These are phyloP conservation scores for Camelus dromedarius DNA, from an alignment of 2,113 vertebrate genomes.

Conservation along the genomic window DNA sequence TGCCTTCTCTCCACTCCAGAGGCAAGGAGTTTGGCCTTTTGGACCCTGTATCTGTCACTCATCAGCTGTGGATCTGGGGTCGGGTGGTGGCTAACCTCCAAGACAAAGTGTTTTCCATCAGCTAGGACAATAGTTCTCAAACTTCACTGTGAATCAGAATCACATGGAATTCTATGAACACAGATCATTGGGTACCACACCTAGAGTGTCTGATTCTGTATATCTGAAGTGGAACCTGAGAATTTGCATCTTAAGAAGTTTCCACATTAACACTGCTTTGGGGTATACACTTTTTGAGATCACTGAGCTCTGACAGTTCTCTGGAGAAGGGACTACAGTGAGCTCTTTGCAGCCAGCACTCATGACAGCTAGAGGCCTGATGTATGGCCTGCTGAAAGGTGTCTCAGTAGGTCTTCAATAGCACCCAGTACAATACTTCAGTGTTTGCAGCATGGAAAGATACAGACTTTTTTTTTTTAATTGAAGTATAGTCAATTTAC, in stretches of 20 bases:
- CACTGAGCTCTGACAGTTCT: neutral
- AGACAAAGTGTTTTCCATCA: neutral
- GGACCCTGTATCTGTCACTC: neutral
- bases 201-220: neutral
- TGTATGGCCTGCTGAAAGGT: neutral
- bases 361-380: neutral
- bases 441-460: neutral
- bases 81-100: rapidly evolving
- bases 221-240: neutral
- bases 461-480: no score
- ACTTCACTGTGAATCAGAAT: neutral
- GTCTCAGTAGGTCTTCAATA: neutral
- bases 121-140: neutral
- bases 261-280: neutral
- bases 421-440: neutral
- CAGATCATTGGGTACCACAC: neutral
- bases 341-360: neutral
- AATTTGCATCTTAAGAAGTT: neutral
- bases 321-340: neutral
- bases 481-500: no score
- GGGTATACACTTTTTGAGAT: neutral
- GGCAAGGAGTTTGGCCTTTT: neutral
- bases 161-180: neutral
- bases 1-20: neutral
- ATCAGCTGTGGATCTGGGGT: no score